Evolutionary conservation across 2,888 invertebrate genomes (phyloP), one percentile per base, ranked within the genome.

Genomic region (Agrochola lota): DNA sequence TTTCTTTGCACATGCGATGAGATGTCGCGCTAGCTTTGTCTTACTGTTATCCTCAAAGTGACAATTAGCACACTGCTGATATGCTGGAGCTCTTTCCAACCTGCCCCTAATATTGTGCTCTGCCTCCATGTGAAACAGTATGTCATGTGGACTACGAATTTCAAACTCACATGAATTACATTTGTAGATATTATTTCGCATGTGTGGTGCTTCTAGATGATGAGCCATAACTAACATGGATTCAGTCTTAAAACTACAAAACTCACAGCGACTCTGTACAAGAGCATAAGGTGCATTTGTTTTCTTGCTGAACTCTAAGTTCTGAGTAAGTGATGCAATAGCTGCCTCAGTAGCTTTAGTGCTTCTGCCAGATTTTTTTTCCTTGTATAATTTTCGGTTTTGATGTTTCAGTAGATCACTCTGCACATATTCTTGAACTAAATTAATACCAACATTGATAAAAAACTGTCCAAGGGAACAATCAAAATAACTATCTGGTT

Each of bases 1-100:
- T 93, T 99, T 98, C 94, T 99, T 99, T 80, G 98, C 97, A 95
- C 99, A 99, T 15, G 99, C 98, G 74, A 98, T 97, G 89, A 98
- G 97, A 97, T 99, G 99, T 74, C 99, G 97, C 0, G 98, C 98
- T 89, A 99, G 96, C 95, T 99, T 99, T 64, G 98, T 98, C 96
- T 99, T 99, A 87, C 99, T 98, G 92, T 99, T 99, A 91, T 99
- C 99, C 94, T 99, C 99, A 93, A 99, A 99, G 40, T 99, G 98
- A 96, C 99, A 99, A 93, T 98, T 98, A 23, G 99, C 98, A 94
- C 99, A 99, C 93, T 99, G 99, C 95, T 99, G 99, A 94, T 98
- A 98, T 20, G 98, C 98, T 71, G 98, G 98, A 15, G 99, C 99
- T 88, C 98, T 97, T 91, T 99, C 99, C 83, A 99, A 95, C 81